A percentile compares a stretch with the other conserved stretches of the same genome.
phyloP scores from a whole-genome alignment of 1,140 invertebrate species.

The Drosophila orena region DNA sequence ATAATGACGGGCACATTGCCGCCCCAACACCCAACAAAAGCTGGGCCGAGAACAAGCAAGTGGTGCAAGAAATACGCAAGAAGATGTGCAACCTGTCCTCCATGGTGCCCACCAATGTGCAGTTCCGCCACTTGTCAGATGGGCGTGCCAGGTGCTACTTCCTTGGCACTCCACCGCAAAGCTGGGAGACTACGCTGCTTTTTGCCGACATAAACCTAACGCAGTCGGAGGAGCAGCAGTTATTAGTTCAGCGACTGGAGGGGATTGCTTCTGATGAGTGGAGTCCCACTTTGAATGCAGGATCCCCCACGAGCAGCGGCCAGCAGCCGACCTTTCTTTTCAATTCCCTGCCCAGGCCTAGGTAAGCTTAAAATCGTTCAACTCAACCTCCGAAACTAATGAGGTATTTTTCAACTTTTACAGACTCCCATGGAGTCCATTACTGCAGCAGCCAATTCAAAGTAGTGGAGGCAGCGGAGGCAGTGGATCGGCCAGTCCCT shows the following conservation, averaged over 20 bases:
- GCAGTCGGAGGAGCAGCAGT: slow-evolving; percentile 57
- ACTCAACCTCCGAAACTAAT: background rate
- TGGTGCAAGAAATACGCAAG: slow-evolving; percentile 92
- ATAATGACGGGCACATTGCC: slow-evolving; percentile 70
- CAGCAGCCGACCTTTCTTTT: slow-evolving; percentile 44
- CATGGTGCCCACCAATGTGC: slow-evolving; percentile 91
- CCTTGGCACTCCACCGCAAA: slow-evolving; percentile 92
- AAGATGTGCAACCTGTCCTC: slow-evolving; percentile 91
- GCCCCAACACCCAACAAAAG: slow-evolving; percentile 85
- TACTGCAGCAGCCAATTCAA: slow-evolving; percentile 91
- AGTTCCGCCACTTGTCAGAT: slow-evolving; percentile 91
- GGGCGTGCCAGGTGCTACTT: slow-evolving; percentile 94
- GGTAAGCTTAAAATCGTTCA: slow-evolving; percentile 9
- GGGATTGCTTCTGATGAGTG: slow-evolving; percentile 14
- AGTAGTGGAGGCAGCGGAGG: slow-evolving; percentile 72
- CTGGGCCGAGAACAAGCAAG: slow-evolving; percentile 92
- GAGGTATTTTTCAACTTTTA: background rate
- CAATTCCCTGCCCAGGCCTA: slow-evolving; percentile 49
- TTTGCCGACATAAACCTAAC: slow-evolving; percentile 91
- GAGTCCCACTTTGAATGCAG: slow-evolving; percentile 32
- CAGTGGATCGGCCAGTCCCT: slow-evolving; percentile 85
- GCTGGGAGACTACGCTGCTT: slow-evolving; percentile 94
- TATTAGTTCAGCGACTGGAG: slow-evolving; percentile 46
- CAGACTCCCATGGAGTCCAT: slow-evolving; percentile 89
- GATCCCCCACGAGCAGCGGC: slow-evolving; percentile 50